Evolutionary conservation across 2,113 vertebrate genomes (phyloP).

Genomic region (Larimichthys polyactis): DNA sequence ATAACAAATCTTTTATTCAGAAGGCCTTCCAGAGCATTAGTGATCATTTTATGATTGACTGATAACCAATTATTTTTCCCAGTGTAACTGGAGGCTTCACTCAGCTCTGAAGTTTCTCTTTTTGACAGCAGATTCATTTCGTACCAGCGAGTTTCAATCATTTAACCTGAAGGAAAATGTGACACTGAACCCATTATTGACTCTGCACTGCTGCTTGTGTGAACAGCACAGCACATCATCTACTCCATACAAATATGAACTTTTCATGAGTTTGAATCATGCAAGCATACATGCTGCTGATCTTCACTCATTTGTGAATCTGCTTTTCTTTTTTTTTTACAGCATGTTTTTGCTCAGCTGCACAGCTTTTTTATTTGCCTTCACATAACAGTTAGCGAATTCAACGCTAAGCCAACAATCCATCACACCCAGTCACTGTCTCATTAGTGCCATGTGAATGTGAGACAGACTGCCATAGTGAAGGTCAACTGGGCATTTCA

Average conservation of each 20-base stretch:
- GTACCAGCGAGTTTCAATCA: not conserved
- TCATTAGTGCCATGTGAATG: constrained; percentile 40
- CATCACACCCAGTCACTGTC: constrained; percentile 26
- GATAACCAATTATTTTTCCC: no score
- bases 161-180: constrained; percentile 12
- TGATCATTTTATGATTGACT: no score
- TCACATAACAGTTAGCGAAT: not conserved
- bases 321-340: not conserved
- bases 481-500: constrained; percentile 61
- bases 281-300: not conserved
- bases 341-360: not conserved
- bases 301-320: not conserved
- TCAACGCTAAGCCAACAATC: not conserved
- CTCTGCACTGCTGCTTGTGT: constrained; percentile 1
- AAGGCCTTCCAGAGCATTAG: no score
- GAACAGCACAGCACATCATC: not conserved
- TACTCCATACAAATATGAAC: not conserved
- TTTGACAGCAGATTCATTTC: not conserved
- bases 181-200: constrained; percentile 8
- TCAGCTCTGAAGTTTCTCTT: no score
- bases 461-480: constrained; percentile 17
- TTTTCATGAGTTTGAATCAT: not conserved
- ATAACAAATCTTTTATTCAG: no score
- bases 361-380: not conserved
- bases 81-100: no score